Evolutionary conservation across 2,888 invertebrate species (phyloP), one percentile per base, ranked within the genome.

Genomic region (Chymomyza caudatula): DNA sequence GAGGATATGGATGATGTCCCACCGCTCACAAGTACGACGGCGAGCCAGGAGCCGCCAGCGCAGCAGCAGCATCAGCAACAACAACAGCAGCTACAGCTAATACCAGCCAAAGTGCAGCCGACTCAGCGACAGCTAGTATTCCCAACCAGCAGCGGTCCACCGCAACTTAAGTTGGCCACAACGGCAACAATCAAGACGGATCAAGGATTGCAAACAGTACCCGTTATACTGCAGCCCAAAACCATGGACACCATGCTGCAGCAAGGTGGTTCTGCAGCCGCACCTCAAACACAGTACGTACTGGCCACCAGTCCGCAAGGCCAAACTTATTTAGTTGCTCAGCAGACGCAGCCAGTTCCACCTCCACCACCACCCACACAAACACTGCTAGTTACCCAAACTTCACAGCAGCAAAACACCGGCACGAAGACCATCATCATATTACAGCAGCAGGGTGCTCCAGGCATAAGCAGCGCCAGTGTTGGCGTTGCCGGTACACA

Each of bases 381-480:
- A 71, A 94, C 94, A 0, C 92, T 94, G 0, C 88, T 94, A 1
- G 92, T 94, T 0, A 93, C 94, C 0, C 94, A 94, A 80, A 92
- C 94, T 1, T 91, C 93, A 0, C 94, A 94, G 76, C 94, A 94
- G 67, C 94, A 94, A 69, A 93, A 93, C 0, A 92, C 93, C 0
- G 92, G 92, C 2, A 92, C 94, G 0, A 94, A 94, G 79, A 94
- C 94, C 0, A 94, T 94, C 29, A 94, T 94, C 54, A 94, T 94
- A 54, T 93, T 94, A 57, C 89, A 94, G 47, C 94, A 94, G 77
- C 94, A 93, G 19, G 75, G 86, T 1, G 68, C 23, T 3, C 63
- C 75, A 4, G 78, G 78, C 3, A 78, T 79, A 1, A 69, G 79
- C 4, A n/a, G 67, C 0, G 63, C 66, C 4, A 85, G 69, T 60